Evolutionary conservation across 2,888 invertebrate genomes (phyloP).

Genomic region (Caenorhabditis japonica): DNA sequence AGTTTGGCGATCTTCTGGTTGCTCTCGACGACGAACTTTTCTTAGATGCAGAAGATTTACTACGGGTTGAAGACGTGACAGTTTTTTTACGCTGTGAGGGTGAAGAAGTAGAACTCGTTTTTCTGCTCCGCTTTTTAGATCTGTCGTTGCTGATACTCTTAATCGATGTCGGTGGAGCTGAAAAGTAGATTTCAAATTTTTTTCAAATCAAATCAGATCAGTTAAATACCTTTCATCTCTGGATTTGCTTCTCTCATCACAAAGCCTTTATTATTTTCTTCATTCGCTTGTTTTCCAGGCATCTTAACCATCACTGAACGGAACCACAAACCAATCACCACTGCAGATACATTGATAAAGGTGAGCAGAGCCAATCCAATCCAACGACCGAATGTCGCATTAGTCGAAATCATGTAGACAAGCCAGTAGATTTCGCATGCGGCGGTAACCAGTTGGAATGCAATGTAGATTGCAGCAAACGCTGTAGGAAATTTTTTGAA

Average conservation of each 20-base stretch:
- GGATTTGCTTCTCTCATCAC: slow-evolving; percentile 8
- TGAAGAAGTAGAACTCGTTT: slow-evolving; percentile 9
- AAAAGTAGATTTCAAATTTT: neutral
- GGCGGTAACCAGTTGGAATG: slow-evolving; percentile 38
- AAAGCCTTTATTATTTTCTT: slow-evolving; percentile 10
- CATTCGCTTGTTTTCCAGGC: slow-evolving; percentile 7
- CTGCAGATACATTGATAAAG: slow-evolving; percentile 13
- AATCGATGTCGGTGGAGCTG: slow-evolving; percentile 32
- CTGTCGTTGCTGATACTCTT: slow-evolving; percentile 23
- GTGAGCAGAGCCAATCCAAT: slow-evolving; percentile 17
- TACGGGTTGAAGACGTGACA: no score
- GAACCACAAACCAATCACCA: slow-evolving; percentile 34
- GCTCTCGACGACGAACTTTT: no score
- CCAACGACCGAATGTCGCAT: slow-evolving; percentile 20
- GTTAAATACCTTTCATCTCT: slow-evolving; percentile 27
- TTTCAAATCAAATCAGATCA: no score
- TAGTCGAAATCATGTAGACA: slow-evolving; percentile 37
- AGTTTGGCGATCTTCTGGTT: no score
- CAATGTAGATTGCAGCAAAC: slow-evolving; percentile 30
- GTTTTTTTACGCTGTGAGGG: no score
- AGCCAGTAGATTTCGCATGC: slow-evolving; percentile 43
- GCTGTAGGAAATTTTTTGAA: slow-evolving; percentile 29
- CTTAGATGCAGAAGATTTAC: no score
- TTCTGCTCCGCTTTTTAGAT: slow-evolving; percentile 22
- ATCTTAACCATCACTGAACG: slow-evolving; percentile 14